Base-by-base conservation (phyloP, 2,113 vertebrate species). In the Enhydra lutris region DNA sequence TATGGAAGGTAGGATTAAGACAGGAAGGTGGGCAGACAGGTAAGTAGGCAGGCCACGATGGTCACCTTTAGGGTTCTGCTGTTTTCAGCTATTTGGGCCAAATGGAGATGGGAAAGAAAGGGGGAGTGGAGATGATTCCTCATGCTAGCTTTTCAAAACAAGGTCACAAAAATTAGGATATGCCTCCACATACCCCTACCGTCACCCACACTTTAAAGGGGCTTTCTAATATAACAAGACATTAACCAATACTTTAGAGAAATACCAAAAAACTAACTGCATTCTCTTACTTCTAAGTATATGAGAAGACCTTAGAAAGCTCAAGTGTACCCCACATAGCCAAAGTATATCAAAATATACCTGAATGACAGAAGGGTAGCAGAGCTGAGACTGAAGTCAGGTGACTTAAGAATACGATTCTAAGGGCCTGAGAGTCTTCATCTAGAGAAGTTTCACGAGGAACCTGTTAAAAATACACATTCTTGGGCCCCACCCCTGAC, bases 21-120 rank as follows among this genome's bases (percentile, higher is more conserved):
- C 61, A 36, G 23, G 4, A 42, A 73, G n/a, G 57, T 21, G 17
- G 81, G 26, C 1, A 96, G 69, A 42, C 26, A 91, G 74, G 3
- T 71, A n/a, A 76, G 47, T 14, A 74, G 29, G 61, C 15, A 65
- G 42, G 45, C 50, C 52, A 21, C 26, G 21, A 47, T 7, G 21
- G 26, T 55, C 39, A 20, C 73, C 45, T 95, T 94, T 45, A 89
- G 34, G 65, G n/a, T 63, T 88, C 71, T 29, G 42, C 61, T 82
- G 31, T 52, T 74, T 89, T 78, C 36, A 84, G 29, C 20, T 36
- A n/a, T 45, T 31, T 57, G 23, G 39, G 50, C 52, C 85, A 91
- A 78, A 89, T 0, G 50, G 31, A 85, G 21, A 61, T 4, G 4
- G 78, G 21, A 47, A 67, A 81, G 7, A 65, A 42, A 10, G 6